These are phyloP conservation scores for Dolichoris vasculosae DNA, from an alignment of 1,140 invertebrate genomes.

Conservation along the genomic window DNA sequence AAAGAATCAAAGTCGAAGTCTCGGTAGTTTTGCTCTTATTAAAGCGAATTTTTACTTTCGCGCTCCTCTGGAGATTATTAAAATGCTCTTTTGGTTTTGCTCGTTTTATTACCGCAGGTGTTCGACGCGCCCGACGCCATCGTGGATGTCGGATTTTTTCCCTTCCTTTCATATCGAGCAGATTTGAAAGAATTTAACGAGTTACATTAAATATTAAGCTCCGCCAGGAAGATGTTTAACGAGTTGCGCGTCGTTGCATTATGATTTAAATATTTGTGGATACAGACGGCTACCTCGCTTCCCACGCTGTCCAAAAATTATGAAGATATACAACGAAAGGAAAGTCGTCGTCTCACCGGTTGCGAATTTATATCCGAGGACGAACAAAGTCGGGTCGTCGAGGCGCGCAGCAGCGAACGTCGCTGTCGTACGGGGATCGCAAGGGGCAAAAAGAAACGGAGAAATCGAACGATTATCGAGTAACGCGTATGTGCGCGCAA, in stretches of 20 bases:
- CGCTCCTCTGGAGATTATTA: not conserved
- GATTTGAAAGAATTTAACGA: not conserved
- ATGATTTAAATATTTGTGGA: conserved; percentile 5
- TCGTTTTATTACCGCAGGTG: not conserved
- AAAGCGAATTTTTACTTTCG: conserved; percentile 6
- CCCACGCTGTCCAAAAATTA: conserved; percentile 6
- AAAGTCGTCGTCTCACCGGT: too few relatives aligned
- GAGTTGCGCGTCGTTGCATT: not conserved
- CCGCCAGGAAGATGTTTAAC: not conserved
- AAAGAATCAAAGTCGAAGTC: not conserved
- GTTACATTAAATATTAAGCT: conserved; percentile 29
- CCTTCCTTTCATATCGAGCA: not conserved
- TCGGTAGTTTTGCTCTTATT: not conserved
- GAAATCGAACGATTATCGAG: conserved; percentile 38
- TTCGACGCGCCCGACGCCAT: not conserved
- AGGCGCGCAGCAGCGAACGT: not conserved
- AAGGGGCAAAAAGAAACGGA: not conserved
- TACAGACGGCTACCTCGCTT: not conserved
- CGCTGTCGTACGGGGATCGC: not conserved
- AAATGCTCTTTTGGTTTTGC: not conserved
- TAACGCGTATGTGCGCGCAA: not conserved
- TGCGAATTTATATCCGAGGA: not conserved
- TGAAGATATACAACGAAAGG: not conserved
- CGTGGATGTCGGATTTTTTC: not conserved
- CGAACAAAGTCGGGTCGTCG: too few relatives aligned